A percentile compares a stretch with the other conserved stretches of the same genome.
Evolutionary conservation across 2,888 invertebrate species (phyloP).

Genomic region (Oithona nana): DNA sequence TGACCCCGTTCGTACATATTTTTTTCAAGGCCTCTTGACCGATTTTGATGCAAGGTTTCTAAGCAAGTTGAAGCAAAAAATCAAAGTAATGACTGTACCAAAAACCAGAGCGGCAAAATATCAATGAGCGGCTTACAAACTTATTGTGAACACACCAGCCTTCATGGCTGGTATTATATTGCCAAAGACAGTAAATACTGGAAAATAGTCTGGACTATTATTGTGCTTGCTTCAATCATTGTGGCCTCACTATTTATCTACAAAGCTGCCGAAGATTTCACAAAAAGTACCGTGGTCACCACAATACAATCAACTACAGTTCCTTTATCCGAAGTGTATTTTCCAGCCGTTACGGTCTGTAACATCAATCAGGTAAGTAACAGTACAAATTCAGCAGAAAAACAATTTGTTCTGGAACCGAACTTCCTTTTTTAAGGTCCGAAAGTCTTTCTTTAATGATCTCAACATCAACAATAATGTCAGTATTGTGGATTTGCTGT

Average conservation of each 20-base stretch:
- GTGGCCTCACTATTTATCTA: constrained; percentile 12
- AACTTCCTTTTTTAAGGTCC: constrained; percentile 9
- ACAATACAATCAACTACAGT: constrained; percentile 16
- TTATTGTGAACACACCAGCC: constrained; percentile 13
- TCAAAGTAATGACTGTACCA: too few species aligned
- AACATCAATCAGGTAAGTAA: constrained; percentile 15
- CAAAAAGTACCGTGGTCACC: constrained; percentile 9
- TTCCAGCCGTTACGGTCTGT: constrained; percentile 15
- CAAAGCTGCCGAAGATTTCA: constrained; percentile 11
- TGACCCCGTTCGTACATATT: too few species aligned
- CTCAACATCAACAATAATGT: constrained; percentile 14
- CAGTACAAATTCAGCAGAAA: neutral
- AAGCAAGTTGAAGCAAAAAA: too few species aligned
- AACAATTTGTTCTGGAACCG: too few species aligned
- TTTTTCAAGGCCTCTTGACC: too few species aligned
- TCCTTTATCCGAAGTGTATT: constrained; percentile 14
- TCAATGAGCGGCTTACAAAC: neutral
- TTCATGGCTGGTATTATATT: constrained; percentile 16
- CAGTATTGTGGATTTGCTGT: constrained; percentile 10
- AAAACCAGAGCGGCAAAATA: neutral
- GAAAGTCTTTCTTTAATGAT: constrained; percentile 17
- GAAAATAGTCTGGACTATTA: constrained; percentile 10
- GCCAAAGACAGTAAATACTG: neutral
- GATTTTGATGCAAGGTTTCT: too few species aligned
- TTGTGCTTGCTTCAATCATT: constrained; percentile 10